phyloP scores from a whole-genome alignment of 2,113 vertebrate species.

The Thinocorus orbignyianus region DNA sequence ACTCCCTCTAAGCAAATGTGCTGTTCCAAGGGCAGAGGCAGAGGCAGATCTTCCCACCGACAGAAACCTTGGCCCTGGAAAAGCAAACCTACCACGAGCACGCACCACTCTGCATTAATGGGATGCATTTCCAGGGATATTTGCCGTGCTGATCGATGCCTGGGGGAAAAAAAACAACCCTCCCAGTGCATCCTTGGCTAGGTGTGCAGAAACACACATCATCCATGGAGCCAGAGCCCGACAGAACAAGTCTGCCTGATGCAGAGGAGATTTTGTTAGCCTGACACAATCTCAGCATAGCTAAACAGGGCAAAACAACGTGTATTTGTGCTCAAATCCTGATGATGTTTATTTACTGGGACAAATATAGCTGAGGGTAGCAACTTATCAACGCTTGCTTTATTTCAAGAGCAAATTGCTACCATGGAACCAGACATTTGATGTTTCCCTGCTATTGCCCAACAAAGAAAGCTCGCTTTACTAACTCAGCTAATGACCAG shows the following conservation, averaged over 20 bases:
- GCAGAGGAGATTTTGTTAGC: not conserved
- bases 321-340: slow-evolving; percentile 46
- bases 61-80: not conserved
- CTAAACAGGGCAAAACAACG: slow-evolving; percentile 36
- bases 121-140: not conserved
- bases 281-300: slow-evolving; percentile 33
- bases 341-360: slow-evolving; percentile 65
- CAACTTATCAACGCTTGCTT: slow-evolving; percentile 53
- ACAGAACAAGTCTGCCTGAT: not conserved
- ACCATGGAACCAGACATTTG: slow-evolving; percentile 58
- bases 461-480: slow-evolving; percentile 40
- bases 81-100: not conserved
- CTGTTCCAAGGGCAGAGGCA: not conserved
- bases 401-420: slow-evolving; percentile 63
- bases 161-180: not conserved
- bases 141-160: not conserved
- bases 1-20: not conserved
- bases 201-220: not conserved
- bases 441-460: slow-evolving; percentile 43
- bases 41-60: not conserved
- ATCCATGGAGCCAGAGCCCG: fast-evolving
- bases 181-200: not conserved
- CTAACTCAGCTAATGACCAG: not conserved
- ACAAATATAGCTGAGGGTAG: slow-evolving; percentile 67
- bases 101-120: not conserved